Evolutionary conservation across 2,888 invertebrate genomes (phyloP).

Genomic region (Emmelina monodactyla): DNA sequence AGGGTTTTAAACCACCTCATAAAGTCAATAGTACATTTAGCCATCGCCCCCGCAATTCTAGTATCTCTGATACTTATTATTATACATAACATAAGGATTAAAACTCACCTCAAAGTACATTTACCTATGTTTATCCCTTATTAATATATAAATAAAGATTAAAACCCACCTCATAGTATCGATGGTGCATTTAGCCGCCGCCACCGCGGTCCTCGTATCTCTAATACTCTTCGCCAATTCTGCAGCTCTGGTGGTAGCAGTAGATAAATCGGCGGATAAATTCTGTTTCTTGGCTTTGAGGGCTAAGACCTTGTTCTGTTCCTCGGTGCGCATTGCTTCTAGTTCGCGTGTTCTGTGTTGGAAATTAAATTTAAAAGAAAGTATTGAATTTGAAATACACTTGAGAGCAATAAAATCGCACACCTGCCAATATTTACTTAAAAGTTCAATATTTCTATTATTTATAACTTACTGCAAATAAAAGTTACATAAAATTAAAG

Average conservation of each 20-base stretch:
- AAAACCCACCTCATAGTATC: conserved; percentile 84
- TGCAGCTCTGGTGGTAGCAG: conserved; percentile 46
- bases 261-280: conserved; percentile 79
- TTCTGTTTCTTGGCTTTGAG: conserved; percentile 89
- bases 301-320: conserved; percentile 83
- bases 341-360: conserved; percentile 78
- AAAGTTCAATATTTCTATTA: too few species aligned
- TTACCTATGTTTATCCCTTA: too few species aligned
- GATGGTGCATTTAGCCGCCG: conserved; percentile 92
- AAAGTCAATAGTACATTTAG: conserved; percentile 95
- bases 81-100: too few species aligned
- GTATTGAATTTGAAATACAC: neutral
- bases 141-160: too few species aligned
- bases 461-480: too few species aligned
- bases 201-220: conserved; percentile 75
- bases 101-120: too few species aligned
- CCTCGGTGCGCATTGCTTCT: conserved; percentile 83
- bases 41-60: conserved; percentile 82
- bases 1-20: conserved; percentile 82
- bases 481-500: too few species aligned
- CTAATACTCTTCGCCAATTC: conserved; percentile 43
- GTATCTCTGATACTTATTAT: conserved; percentile 51
- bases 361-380: too few species aligned
- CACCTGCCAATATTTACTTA: too few species aligned
- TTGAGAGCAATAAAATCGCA: neutral